Evolutionary conservation across 2,888 invertebrate genomes (phyloP).

Genomic region (Portevinia maculata): DNA sequence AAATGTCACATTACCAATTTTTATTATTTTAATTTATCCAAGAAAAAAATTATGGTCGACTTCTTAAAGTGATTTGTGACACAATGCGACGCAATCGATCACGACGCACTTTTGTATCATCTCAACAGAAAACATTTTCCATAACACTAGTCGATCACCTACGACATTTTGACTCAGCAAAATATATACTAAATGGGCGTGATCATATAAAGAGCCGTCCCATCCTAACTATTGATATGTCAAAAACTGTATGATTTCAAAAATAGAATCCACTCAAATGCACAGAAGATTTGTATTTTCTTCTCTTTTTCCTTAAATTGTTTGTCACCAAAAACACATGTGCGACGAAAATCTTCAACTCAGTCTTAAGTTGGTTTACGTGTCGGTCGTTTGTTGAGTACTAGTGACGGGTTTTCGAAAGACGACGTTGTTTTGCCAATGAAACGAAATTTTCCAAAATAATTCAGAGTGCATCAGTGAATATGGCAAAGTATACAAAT

Average conservation of each 20-base stretch:
- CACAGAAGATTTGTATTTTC: conserved; percentile 65
- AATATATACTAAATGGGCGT: conserved; percentile 56
- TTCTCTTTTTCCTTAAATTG: conserved; percentile 44
- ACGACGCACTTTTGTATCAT: conserved; percentile 42
- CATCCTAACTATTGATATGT: conserved; percentile 63
- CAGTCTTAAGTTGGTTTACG: conserved; percentile 60
- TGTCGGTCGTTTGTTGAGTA: conserved; percentile 46
- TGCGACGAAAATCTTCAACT: conserved; percentile 47
- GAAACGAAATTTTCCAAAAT: not conserved
- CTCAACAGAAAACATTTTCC: conserved; percentile 27
- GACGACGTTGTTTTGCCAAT: conserved; percentile 2
- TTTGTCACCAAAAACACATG: conserved; percentile 70
- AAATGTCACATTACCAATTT: conserved; percentile 80
- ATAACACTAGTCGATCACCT: conserved; percentile 25
- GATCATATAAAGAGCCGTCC: conserved; percentile 50
- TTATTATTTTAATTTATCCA: conserved; percentile 78
- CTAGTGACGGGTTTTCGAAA: conserved; percentile 33
- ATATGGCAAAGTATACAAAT: conserved; percentile 66
- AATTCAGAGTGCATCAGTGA: not conserved
- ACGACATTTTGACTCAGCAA: conserved; percentile 60
- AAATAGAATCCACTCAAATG: conserved; percentile 75
- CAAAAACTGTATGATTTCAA: conserved; percentile 67
- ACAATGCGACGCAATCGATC: conserved; percentile 66
- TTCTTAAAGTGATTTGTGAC: conserved; percentile 62
- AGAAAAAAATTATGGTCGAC: conserved; percentile 72